phyloP scores from a whole-genome alignment of 2,888 invertebrate genomes.

The Arctia plantaginis region DNA sequence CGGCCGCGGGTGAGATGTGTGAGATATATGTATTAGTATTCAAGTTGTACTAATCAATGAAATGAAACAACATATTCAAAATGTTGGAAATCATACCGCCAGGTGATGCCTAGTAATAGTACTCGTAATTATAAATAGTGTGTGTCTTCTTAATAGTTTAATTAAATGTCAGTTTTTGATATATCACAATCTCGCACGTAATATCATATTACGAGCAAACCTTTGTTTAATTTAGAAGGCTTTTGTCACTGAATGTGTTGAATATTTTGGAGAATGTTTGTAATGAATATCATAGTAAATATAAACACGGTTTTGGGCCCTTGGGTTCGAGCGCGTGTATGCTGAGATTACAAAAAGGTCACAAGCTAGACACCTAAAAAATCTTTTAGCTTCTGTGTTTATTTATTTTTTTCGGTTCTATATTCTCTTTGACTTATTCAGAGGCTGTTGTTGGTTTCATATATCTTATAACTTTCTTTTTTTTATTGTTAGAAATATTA shows the following conservation, averaged over 20 bases:
- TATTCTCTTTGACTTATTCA: not conserved
- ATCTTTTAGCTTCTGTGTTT: not conserved
- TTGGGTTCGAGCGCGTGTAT: not conserved
- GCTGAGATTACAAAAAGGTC: not conserved
- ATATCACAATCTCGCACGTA: constrained; percentile 27
- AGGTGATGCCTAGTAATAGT: no score
- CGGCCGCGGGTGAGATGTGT: no score
- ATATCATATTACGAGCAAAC: constrained; percentile 9
- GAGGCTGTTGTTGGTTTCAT: not conserved
- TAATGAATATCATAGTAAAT: constrained; percentile 1
- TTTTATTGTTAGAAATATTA: not conserved
- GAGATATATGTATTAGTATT: no score
- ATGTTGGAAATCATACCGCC: no score
- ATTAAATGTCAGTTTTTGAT: constrained; percentile 38
- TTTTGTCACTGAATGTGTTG: constrained; percentile 9
- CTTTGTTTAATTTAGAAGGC: constrained; percentile 5
- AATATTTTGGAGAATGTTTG: not conserved
- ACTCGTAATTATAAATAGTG: no score
- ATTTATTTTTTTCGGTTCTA: not conserved
- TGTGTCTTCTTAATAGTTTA: no score
- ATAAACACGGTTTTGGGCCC: not conserved
- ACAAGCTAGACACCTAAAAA: not conserved
- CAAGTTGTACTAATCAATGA: no score
- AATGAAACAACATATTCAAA: no score
- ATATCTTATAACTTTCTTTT: not conserved